Base-by-base conservation (phyloP, 2,888 invertebrate species). In the Conops quadrifasciatus region DNA sequence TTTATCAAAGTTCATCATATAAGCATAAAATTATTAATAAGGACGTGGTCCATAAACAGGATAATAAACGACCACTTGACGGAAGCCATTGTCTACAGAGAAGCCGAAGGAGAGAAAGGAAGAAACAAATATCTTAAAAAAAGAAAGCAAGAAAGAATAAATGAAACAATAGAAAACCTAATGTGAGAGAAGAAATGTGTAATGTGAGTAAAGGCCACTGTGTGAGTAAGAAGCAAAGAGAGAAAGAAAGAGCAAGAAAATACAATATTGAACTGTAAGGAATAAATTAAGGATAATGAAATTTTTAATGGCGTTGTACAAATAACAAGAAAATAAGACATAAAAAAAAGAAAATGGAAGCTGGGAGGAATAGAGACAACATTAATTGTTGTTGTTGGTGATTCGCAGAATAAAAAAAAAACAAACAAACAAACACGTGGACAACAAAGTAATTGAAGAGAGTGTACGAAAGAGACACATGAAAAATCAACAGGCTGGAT, bases 1-100 rank as follows among this genome's bases (percentile, higher is more conserved):
- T n/a, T n/a, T n/a, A n/a, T 36, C 36, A 36, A 36, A 36, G 36
- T 36, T 36, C 71, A 62, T 71, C 69, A 71, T n/a, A n/a, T n/a
- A n/a, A n/a, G n/a, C n/a, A n/a, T 74, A 62, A 51, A 70, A 70
- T 56, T 70, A 71, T 70, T 71, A 74, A 73, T 70, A 73, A 72
- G 72, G 73, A 72, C 71, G 72, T 71, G 66, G 71, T n/a, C n/a
- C n/a, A n/a, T n/a, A 71, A 49, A 59, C 51, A 28, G n/a, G 66
- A 53, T 64, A 56, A 67, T 58, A 56, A 67, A 64, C 30, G 19
- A 24, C 36, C 21, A 30, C 0, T 56, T 16, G 71, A 64, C 71
- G 56, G 19, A 74, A 72, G 74, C 71, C 73, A 72, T 68, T 68
- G 47, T 58, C 66, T 13, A n/a, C 70, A 70, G 70, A 71, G 68